phyloP scores from a whole-genome alignment of 2,888 invertebrate species.

The Pyrochroa serraticornis region DNA sequence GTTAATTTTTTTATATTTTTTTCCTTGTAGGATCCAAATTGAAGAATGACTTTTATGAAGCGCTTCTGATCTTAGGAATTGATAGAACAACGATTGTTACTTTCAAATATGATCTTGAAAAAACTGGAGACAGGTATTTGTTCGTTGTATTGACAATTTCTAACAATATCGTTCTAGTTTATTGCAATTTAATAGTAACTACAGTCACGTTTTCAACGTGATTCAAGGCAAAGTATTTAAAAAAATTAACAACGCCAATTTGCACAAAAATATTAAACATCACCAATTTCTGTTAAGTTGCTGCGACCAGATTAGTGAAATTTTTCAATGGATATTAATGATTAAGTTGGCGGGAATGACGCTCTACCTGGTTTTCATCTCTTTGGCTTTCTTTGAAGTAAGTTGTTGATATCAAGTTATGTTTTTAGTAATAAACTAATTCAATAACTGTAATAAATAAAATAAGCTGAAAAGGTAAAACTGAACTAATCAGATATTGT shows the following conservation, averaged over 20 bases:
- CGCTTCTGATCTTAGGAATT: not conserved
- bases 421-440: too few species aligned
- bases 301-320: not conserved
- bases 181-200: not conserved
- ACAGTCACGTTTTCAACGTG: not conserved
- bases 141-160: too few species aligned
- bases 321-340: not conserved
- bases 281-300: not conserved
- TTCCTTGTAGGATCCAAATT: not conserved
- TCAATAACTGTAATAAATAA: too few species aligned
- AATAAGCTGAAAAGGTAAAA: too few species aligned
- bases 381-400: not conserved
- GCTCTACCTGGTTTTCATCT: conserved; percentile 1
- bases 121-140: not conserved
- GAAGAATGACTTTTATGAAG: not conserved
- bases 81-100: not conserved
- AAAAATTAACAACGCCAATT: not conserved
- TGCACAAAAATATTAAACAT: not conserved
- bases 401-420: too few species aligned
- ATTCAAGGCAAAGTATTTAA: not conserved
- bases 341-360: not conserved
- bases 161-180: not conserved
- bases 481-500: too few species aligned
- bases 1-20: too few species aligned
- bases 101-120: not conserved